These are phyloP conservation scores for Calcarius lapponicus DNA, from an alignment of 2,797 vertebrate genomes.

Conservation along the genomic window DNA sequence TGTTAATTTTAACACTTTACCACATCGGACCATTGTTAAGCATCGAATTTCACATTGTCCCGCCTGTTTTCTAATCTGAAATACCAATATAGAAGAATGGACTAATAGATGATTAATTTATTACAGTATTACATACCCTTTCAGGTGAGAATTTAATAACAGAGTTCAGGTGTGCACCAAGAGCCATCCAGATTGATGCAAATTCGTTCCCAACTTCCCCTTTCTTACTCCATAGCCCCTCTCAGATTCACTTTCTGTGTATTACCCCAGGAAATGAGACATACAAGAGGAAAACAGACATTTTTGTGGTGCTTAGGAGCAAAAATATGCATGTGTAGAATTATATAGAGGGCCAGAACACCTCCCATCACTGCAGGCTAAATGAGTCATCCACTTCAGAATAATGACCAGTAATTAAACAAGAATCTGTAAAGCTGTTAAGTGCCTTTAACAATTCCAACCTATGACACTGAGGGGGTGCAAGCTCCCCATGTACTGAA, in stretches of 20 bases:
- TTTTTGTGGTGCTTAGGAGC: not conserved
- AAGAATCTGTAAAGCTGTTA: conserved; percentile 13
- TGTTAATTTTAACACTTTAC: not conserved
- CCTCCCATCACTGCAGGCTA: not conserved
- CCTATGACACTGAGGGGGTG: not conserved
- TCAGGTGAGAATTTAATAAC: not conserved
- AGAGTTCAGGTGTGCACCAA: not conserved
- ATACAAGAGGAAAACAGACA: not conserved
- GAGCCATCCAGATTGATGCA: accelerated
- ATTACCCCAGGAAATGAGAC: not conserved
- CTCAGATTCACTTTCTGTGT: not conserved
- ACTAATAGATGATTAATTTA: not conserved
- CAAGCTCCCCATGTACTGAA: not conserved
- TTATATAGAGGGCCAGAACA: not conserved
- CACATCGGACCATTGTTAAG: not conserved
- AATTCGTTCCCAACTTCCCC: not conserved
- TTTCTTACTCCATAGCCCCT: not conserved
- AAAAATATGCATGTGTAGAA: not conserved
- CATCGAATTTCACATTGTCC: not conserved
- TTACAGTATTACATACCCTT: accelerated
- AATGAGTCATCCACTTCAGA: conserved; percentile 38
- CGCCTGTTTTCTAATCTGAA: not conserved
- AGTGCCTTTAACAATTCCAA: not conserved
- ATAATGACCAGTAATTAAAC: conserved; percentile 39
- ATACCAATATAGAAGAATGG: accelerated